Conservation (phyloP, 2,797 vertebrate species). For the Gephyroberyx darwinii region DNA sequence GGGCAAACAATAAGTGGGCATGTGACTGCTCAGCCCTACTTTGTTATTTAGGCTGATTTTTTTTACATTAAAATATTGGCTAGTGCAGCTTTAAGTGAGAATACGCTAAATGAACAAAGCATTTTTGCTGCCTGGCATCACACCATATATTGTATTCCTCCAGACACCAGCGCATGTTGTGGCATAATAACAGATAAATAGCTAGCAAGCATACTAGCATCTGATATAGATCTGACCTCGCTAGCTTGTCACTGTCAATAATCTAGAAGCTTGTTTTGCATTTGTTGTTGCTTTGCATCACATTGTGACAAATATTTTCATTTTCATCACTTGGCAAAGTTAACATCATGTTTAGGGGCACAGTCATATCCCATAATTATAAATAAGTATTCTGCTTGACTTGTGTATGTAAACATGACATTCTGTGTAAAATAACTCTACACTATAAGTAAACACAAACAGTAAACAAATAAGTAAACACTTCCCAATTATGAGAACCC, state of each 20-base stretch:
- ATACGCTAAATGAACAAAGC: too few species aligned
- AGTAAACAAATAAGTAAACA: too few species aligned
- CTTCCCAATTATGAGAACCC: neutral
- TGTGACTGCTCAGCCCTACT: too few species aligned
- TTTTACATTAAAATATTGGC: neutral
- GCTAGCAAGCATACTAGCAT: neutral
- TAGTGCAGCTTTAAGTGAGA: neutral
- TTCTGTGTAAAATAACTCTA: neutral
- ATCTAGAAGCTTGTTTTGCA: neutral
- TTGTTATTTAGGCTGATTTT: too few species aligned
- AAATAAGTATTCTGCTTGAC: neutral
- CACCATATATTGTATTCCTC: too few species aligned
- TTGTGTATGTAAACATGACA: too few species aligned
- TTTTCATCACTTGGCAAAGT: neutral
- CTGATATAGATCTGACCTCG: neutral
- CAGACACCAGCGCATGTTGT: neutral
- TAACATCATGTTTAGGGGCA: slow-evolving; percentile 10
- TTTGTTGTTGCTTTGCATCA: neutral
- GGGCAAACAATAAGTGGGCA: too few species aligned
- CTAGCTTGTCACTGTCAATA: neutral
- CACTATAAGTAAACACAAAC: too few species aligned
- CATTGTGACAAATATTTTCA: neutral
- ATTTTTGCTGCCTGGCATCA: too few species aligned
- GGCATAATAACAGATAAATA: neutral
- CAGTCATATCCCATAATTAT: neutral